Evolutionary conservation across 2,113 vertebrate species (phyloP), one percentile per base, ranked within the genome.

Genomic region (Cyanoderma ruficeps): DNA sequence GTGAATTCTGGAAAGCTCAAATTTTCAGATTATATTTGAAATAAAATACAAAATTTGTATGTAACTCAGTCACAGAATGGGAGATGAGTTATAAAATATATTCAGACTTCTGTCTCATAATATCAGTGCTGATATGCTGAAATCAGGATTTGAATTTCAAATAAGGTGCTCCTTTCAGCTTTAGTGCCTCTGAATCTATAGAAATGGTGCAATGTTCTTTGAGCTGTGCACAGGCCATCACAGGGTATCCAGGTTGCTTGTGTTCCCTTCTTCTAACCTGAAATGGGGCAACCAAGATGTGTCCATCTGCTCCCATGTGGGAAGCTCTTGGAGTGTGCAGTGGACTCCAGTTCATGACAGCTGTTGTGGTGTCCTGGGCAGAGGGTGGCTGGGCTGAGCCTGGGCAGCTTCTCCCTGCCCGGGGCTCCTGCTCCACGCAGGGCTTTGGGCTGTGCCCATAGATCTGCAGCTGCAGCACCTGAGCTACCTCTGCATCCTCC

Each of bases 101-200:
- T 65, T 90, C 83, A 31, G 13, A 71, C 31, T 74, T 83, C 12
- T 83, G 27, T 83, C 39, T 85, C 9, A 11, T 37, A 47, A 1
- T 42, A 53, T 49, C 68, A 57, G 16, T 28, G 63, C 20, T 74
- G 20, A n/a, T 79, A 13, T 12, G 56, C 83, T 95, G 88, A 79
- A 92, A 68, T 47, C 49, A 64, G 15, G 41, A 72, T 81, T 69
- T 76, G 55, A 65, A 93, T 79, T 87, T 65, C 57, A 88, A 44
- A 72, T 56, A 2, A 81, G 47, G 25, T 25, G 3, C 65, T 84
- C 10, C 41, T 70, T 92, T 81, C 10, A 3, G 56, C 56, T 77
- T 30, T 81, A 23, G 50, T 87, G 53, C 53, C 31, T 82, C 61
- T 39, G 12, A 60, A 24, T 76, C 16, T 17, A 11, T 1, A 31